These are phyloP conservation scores for Acipenser ruthenus DNA, from an alignment of 2,797 vertebrate species.

Conservation along the genomic window DNA sequence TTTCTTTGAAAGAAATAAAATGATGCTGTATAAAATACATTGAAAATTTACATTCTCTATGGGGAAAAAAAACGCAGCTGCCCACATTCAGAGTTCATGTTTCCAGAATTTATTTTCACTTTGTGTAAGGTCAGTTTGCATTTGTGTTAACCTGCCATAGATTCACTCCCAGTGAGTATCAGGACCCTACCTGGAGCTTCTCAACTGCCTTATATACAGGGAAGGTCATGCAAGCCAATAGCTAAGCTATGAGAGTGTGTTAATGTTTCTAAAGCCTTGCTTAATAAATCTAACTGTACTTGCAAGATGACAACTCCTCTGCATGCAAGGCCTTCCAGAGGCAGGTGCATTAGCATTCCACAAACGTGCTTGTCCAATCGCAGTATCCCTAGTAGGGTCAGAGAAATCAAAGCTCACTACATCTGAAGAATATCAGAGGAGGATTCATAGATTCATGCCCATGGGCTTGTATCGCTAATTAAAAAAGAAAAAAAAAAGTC, in stretches of 20 bases:
- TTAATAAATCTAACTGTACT: no score
- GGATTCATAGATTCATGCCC: conserved; percentile 58
- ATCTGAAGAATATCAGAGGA: conserved; percentile 64
- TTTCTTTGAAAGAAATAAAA: no score
- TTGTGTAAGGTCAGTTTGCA: conserved; percentile 51
- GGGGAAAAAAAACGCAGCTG: background rate
- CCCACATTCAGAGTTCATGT: background rate
- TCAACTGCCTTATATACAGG: no score
- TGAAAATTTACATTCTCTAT: no score
- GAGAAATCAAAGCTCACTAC: conserved; percentile 64
- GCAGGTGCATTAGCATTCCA: conserved; percentile 51
- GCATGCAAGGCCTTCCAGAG: no score
- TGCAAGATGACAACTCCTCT: no score
- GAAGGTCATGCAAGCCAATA: no score
- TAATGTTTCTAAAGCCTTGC: no score
- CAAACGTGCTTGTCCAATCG: conserved; percentile 34
- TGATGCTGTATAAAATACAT: no score
- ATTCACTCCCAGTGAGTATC: conserved; percentile 43
- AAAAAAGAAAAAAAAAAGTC: conserved; percentile 51
- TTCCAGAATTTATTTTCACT: conserved; percentile 47
- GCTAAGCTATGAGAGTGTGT: no score
- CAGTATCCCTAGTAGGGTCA: conserved; percentile 54
- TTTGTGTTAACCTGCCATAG: conserved; percentile 32
- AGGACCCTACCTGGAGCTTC: no score
- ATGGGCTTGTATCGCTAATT: conserved; percentile 56